A percentile compares a stretch with the other conserved stretches of the same genome.
phyloP scores from a whole-genome alignment of 1,140 invertebrate genomes.

The Adelges cooleyi region DNA sequence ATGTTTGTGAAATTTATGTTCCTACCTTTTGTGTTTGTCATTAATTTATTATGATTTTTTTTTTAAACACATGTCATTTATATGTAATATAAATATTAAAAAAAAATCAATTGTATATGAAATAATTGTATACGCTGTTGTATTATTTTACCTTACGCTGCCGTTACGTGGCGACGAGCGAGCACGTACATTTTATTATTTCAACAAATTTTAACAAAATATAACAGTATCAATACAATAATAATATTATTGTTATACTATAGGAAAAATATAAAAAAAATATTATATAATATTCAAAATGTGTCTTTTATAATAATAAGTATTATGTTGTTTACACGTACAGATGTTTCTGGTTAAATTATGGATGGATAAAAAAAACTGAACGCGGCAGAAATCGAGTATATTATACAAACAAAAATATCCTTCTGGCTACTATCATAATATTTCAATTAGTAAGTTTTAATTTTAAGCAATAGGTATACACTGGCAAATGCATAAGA shows the following conservation, averaged over 20 bases:
- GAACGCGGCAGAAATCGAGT: too few species aligned
- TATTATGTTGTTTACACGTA: too few species aligned
- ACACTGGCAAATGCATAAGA: too few species aligned
- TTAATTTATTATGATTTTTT: constrained; percentile 1
- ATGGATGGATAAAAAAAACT: too few species aligned
- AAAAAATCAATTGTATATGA: neutral
- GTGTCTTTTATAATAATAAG: neutral
- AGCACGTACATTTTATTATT: neutral
- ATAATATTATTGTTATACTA: neutral
- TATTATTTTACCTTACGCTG: neutral
- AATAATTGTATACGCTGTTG: neutral
- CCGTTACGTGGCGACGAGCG: too few species aligned
- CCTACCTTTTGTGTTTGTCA: constrained; percentile 20
- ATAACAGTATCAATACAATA: neutral
- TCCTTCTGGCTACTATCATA: too few species aligned
- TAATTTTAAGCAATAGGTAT: too few species aligned
- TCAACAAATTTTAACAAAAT: constrained; percentile 15
- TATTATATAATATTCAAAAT: neutral
- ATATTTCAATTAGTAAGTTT: too few species aligned
- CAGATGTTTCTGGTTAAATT: too few species aligned
- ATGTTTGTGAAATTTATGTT: constrained; percentile 20
- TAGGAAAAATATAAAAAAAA: neutral
- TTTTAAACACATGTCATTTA: neutral
- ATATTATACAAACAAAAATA: too few species aligned
- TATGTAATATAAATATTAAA: neutral